Base-by-base conservation (phyloP, 2,797 vertebrate species). In the Leptatherina wallacei region DNA sequence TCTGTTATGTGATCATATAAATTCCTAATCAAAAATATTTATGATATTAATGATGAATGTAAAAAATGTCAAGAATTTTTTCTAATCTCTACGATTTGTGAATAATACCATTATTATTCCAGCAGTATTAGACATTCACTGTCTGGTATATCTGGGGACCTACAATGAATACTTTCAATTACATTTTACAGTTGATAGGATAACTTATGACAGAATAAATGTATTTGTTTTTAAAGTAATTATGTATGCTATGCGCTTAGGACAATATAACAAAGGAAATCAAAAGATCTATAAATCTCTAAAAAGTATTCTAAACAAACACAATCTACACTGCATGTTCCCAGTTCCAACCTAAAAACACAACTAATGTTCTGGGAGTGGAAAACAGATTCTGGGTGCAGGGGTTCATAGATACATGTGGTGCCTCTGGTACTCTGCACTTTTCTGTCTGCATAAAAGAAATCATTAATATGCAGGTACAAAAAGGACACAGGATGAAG, bases 401-500 rank as follows among this genome's bases (percentile, higher is more conserved):
- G 24, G 60, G 69, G 74, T 73, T 65, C 82, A 61, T 73, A 61
- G 65, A 82, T 63, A 57, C 69, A 81, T 60, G 55, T 42, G 3
- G 30, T 32, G 62, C 65, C 73, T 77, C 61, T 57, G 65, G 56
- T 84, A 2, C n/a, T 56, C 29, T 64, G 65, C 69, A 74, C 51
- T 78, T 67, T 24, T 81, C 44, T 58, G 42, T 61, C n/a, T 42
- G 36, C 22, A 75, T 61, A 69, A 71, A 62, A 80, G 57, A 80
- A 83, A 73, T 65, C 67, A 63, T 56, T 75, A 71, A 63, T 74
- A 77, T 76, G 24, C 75, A 55, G 29, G 42, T 60, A 72, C 73
- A 80, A 27, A 57, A 78, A 73, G 75, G 59, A 82, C 16, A 66
- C 36, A 73, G 58, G 62, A 84, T 72, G 61, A 79, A 78, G 74